These are phyloP conservation scores for Neolamprologus brichardi DNA, from an alignment of 2,113 vertebrate genomes.

Conservation along the genomic window DNA sequence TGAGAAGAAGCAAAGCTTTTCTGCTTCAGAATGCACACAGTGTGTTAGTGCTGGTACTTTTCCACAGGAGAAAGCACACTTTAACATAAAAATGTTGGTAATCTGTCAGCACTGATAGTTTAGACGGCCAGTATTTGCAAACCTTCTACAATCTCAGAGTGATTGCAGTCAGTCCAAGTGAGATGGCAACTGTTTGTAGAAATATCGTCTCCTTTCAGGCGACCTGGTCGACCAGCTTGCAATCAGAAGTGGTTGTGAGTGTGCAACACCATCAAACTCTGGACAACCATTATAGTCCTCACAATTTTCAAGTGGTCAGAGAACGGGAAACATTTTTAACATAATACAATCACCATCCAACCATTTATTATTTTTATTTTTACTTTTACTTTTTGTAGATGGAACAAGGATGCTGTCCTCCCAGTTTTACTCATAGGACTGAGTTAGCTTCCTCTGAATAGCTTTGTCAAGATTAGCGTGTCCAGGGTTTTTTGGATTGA, in stretches of 20 bases:
- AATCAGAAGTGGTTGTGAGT: neutral
- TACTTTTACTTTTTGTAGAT: neutral
- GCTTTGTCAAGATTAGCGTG: neutral
- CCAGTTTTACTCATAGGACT: neutral
- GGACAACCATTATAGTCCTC: neutral
- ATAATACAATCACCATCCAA: neutral
- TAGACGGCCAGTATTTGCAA: neutral
- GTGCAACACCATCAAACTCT: neutral
- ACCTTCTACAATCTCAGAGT: neutral
- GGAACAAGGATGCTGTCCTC: neutral
- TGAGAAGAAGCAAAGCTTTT: neutral
- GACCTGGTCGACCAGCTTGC: neutral
- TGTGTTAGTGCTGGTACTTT: neutral
- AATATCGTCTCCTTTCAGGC: neutral
- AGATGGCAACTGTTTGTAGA: neutral
- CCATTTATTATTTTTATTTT: neutral
- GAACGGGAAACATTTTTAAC: neutral
- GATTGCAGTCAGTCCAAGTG: neutral
- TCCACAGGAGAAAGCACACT: neutral
- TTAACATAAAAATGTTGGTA: neutral
- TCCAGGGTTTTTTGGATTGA: fast-evolving
- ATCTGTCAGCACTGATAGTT: neutral
- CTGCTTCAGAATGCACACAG: neutral
- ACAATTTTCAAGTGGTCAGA: neutral
- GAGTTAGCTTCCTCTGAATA: neutral